These are phyloP conservation scores for Tachysurus fulvidraco DNA, from an alignment of 2,113 vertebrate species.

Conservation along the genomic window DNA sequence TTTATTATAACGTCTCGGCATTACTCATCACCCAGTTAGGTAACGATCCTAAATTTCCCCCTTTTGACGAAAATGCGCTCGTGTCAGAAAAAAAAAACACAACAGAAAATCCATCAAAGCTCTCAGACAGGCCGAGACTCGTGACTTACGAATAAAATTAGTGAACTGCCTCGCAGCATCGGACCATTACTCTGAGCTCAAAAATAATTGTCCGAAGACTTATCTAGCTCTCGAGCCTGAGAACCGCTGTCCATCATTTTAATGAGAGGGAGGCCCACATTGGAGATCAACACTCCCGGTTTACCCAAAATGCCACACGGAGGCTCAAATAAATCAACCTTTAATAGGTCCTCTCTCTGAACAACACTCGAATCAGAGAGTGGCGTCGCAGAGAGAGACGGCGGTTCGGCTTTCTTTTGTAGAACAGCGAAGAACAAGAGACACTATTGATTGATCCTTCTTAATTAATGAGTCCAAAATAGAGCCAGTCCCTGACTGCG, in stretches of 20 bases:
- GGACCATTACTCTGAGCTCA: constrained; percentile 26
- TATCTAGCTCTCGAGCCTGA: constrained; percentile 7
- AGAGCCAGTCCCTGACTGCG: constrained; percentile 13
- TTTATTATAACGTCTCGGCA: not conserved
- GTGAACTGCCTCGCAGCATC: not conserved
- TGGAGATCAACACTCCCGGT: constrained; percentile 25
- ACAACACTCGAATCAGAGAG: constrained; percentile 31
- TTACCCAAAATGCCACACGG: constrained; percentile 37
- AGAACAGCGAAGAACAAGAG: constrained; percentile 18
- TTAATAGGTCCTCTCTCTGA: not conserved
- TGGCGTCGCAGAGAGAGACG: not conserved
- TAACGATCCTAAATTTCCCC: not conserved
- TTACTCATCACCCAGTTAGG: not conserved
- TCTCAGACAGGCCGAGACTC: not conserved
- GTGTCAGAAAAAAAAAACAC: not conserved
- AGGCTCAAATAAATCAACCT: constrained; percentile 35
- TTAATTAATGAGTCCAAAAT: constrained; percentile 46
- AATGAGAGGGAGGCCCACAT: constrained; percentile 33
- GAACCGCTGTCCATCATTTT: constrained; percentile 38
- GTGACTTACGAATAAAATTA: not conserved
- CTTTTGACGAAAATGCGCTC: not conserved
- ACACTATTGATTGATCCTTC: constrained; percentile 36
- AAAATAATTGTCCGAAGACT: constrained; percentile 41
- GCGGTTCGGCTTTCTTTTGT: constrained; percentile 7
- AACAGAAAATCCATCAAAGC: not conserved